Base-by-base conservation (phyloP, 2,888 invertebrate species). In the Mechanitis messenoides region DNA sequence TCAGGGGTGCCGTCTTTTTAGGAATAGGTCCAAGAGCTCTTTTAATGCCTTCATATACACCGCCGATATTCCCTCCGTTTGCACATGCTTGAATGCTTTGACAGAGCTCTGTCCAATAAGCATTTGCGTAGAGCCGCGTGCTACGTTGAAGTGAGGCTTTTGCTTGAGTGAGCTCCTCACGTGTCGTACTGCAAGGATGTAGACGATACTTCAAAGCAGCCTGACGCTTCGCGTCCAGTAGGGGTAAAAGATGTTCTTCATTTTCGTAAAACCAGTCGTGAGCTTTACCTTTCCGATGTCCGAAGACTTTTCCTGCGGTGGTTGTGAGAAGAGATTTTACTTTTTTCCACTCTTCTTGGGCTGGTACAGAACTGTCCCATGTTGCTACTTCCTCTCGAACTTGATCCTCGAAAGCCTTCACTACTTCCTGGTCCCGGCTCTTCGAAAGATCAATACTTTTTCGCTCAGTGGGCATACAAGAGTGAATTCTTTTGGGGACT, bases 11-110 rank as follows among this genome's bases (percentile, higher is more conserved):
- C 38, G 62, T 63, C 45, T 67, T 20, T 20, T 64, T 54, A 1
- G 56, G 46, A 33, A 53, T 28, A n/a, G 67, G 61, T 5, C 67
- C 67, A 11, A 62, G 38, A 5, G 62, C 61, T 35, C 33, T 33
- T 61, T 67, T 66, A 5, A 64, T 66, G 2, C 66, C 64, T 20
- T 9, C 31, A 12, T 66, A 63, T 7, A 60, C 58, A 35, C 55
- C 62, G 28, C 54, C 20, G 9, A 67, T 33, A 33, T 58, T 31
- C 11, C 58, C 20, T 20, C 20, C 20, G 20, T 20, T 20, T 20
- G 20, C 20, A 20, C 20, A 20, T 20, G 20, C 20, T 20, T 20
- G 20, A 20, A 20, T 20, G 20, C 20, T 20, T 20, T 20, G 20
- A 20, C 20, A 20, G 0, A 20, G 20, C 20, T 20, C 20, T 20